Evolutionary conservation across 2,888 invertebrate species (phyloP).

Genomic region (Catocala fraxini): DNA sequence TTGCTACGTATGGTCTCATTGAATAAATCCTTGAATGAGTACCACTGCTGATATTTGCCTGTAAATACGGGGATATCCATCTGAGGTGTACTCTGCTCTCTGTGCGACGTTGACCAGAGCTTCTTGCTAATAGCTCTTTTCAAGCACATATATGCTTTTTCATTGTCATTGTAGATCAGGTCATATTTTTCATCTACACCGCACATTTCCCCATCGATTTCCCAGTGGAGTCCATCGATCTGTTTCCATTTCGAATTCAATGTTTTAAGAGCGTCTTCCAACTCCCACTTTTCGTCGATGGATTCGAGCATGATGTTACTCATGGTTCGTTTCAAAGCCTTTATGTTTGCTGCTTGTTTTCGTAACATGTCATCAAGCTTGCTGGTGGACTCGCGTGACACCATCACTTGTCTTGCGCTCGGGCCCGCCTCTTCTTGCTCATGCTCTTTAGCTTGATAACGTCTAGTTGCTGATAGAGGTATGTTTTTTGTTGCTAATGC

Average conservation of each 20-base stretch:
- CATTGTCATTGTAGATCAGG: neutral
- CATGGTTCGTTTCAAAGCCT: neutral
- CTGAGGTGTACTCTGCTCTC: neutral
- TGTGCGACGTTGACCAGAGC: neutral
- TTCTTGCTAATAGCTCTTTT: neutral
- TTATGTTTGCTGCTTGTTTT: neutral
- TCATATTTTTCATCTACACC: neutral
- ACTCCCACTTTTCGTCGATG: neutral
- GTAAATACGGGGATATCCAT: neutral
- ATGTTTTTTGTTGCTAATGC: no score
- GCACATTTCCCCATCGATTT: neutral
- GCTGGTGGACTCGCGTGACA: neutral
- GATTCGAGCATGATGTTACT: neutral
- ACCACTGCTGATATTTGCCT: neutral
- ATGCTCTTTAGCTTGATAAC: neutral
- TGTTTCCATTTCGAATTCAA: neutral
- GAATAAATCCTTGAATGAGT: neutral
- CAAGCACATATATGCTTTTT: neutral
- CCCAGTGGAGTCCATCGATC: neutral
- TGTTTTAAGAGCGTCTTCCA: neutral
- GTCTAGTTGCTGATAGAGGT: neutral
- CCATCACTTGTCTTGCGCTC: neutral
- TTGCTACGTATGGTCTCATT: neutral
- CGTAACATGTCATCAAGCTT: no score
- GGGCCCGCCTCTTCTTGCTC: neutral